Evolutionary conservation across 2,888 invertebrate species (phyloP), one percentile per base, ranked within the genome.

Genomic region (Chymomyza fuscimana): DNA sequence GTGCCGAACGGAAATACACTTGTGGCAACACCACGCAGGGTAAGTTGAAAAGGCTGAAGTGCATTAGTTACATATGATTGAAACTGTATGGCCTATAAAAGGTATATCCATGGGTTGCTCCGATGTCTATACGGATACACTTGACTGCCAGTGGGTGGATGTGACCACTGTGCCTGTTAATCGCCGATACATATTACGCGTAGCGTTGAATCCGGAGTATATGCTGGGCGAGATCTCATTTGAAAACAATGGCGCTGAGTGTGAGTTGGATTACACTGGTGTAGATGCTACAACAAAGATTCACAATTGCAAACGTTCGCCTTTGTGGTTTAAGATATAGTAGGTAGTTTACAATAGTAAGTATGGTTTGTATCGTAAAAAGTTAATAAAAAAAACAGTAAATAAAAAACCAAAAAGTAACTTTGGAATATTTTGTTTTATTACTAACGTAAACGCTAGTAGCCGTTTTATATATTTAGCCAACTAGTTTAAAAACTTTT

Each of bases 131-230:
- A 76, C 77, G 5, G 72, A 84, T 46, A 72, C 78, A 9, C 73
- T 90, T 29, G 90, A 90, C 73, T 90, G 90, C 40, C 90, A 90
- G 70, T 90, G 90, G 90, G 90, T 90, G 46, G 90, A 90, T 80
- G 89, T 90, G 0, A 90, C 90, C 58, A 82, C 79, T 19, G 76
- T 90, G 59, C 88, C 89, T 2, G 16, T 75, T 0, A 88, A 90
- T 69, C 65, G 66, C 2, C 63, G 68, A 0, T 90, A 90, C 16
- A 87, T 88, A 60, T 75, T 90, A 10, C 84, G 90, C 4, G 84
- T 90, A 12, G 89, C 89, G 4, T 74, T 90, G 0, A 90, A 90
- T 82, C 90, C 90, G 4, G 83, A 89, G 58, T 89, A 89, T 59
- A 81, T 74, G 75, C 74, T 90, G n/a, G 86, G 89, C 12, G 90